Base-by-base conservation (phyloP, 2,797 vertebrate species). In the Characodon lateralis region DNA sequence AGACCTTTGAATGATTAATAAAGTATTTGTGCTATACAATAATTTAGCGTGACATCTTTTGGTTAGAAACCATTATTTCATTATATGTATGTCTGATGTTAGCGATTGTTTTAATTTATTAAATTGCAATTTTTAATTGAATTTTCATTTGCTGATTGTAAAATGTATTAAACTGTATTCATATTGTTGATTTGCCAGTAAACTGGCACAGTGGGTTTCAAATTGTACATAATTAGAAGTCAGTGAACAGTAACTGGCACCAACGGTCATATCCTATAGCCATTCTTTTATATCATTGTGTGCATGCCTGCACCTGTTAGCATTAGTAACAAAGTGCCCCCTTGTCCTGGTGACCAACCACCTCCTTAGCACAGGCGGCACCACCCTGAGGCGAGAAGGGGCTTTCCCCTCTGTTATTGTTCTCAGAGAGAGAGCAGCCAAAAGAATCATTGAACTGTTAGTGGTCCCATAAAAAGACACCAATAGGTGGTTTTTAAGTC, bases 281-380 rank as follows among this genome's bases (percentile, higher is more conserved):
- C 65, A 43, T 24, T 66, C 63, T 41, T 66, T 41, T 41, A 26
- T 71, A 43, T 41, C 51, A 72, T 28, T 69, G 55, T 58, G n/a
- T 76, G 59, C 63, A 22, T 55, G 89, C 84, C 73, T 89, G 93
- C 94, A 95, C 95, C 95, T 95, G 95, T 94, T 94, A 93, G 91
- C 91, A 87, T 94, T 93, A 83, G 90, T 90, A 85, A 85, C 93
- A 95, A 92, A 96, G 85, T 71, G 77, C 8, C 87, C 85, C 83
- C 93, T 96, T 95, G 94, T 93, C 92, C 91, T 85, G 88, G 91
- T 89, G 94, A 94, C 89, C 85, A 94, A 43, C 76, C 88, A 56
- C 72, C 82, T 81, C 61, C 66, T 18, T 13, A 58, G 81, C 77
- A 82, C 76, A 79, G 71, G 82, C 77, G 79, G 84, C 85, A 84